These are phyloP conservation scores for Ancistrus triradiatus DNA, from an alignment of 2,113 vertebrate genomes.

Conservation along the genomic window DNA sequence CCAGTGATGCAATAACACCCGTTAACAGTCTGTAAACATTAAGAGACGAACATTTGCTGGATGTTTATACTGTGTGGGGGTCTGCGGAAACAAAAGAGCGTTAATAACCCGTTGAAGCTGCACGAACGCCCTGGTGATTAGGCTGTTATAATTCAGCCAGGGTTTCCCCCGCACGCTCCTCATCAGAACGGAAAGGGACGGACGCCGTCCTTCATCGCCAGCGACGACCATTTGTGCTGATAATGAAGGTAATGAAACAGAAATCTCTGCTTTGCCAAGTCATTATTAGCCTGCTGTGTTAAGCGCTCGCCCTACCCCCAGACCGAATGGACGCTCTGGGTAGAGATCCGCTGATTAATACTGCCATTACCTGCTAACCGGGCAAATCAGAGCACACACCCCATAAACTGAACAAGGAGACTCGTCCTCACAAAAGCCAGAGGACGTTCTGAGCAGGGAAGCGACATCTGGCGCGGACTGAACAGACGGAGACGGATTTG, in stretches of 20 bases:
- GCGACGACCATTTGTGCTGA: constrained; percentile 43
- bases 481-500: not conserved
- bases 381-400: constrained; percentile 49
- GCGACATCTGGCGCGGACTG: not conserved
- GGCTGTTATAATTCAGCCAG: constrained; percentile 41
- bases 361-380: constrained; percentile 48
- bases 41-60: not conserved
- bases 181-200: constrained; percentile 28
- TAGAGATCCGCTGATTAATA: constrained; percentile 50
- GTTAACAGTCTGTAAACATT: not conserved
- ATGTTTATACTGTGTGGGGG: not conserved
- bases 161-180: not conserved
- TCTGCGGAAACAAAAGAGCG: constrained; percentile 11
- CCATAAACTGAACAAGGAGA: not conserved
- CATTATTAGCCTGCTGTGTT: constrained; percentile 53
- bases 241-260: constrained; percentile 48
- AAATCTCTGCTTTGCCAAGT: constrained; percentile 44
- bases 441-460: not conserved
- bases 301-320: constrained; percentile 33
- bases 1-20: constrained; percentile 9
- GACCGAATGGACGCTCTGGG: constrained; percentile 47
- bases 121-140: constrained; percentile 25
- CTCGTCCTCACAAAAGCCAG: constrained; percentile 1
- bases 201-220: constrained; percentile 46
- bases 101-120: constrained; percentile 16